phyloP scores from a whole-genome alignment of 2,113 vertebrate genomes.

The Microcebus griseorufus region DNA sequence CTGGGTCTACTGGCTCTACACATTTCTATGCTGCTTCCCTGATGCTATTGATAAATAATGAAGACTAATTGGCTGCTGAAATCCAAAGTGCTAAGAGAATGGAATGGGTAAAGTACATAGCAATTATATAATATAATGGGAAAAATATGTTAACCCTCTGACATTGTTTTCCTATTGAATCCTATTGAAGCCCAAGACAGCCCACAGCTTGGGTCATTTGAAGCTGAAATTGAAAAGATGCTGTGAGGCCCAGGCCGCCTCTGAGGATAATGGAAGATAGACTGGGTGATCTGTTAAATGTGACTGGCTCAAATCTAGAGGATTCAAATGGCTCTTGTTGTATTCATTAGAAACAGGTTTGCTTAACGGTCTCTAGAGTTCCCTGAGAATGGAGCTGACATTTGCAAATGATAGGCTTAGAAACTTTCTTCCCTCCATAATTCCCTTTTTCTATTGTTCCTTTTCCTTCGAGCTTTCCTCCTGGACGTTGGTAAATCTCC shows the following conservation, averaged over 20 bases:
- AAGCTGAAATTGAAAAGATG: constrained; percentile 60
- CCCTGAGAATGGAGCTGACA: constrained; percentile 75
- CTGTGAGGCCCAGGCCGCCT: background rate
- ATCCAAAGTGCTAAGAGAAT: background rate
- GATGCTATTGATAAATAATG: background rate
- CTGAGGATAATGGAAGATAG: constrained; percentile 34
- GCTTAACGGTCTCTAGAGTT: constrained; percentile 74
- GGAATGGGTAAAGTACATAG: background rate
- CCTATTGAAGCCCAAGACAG: background rate
- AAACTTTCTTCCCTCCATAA: constrained; percentile 70
- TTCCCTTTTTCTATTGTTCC: constrained; percentile 80
- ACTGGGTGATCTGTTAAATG: background rate
- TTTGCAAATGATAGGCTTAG: constrained; percentile 85
- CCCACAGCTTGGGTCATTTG: background rate
- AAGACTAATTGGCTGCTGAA: constrained; percentile 22
- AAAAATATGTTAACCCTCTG: background rate
- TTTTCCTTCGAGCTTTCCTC: constrained; percentile 83
- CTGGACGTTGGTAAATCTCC: constrained; percentile 84
- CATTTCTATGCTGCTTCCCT: background rate
- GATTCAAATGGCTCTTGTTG: constrained; percentile 57
- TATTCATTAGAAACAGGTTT: constrained; percentile 67
- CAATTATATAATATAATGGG: background rate
- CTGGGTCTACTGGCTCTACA: background rate
- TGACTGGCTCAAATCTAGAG: constrained; percentile 1
- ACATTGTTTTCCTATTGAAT: background rate